Percentiles rank a stretch among this genome's conserved stretches.
Conservation (phyloP, 2,113 vertebrate species). For the Promerops cafer region DNA sequence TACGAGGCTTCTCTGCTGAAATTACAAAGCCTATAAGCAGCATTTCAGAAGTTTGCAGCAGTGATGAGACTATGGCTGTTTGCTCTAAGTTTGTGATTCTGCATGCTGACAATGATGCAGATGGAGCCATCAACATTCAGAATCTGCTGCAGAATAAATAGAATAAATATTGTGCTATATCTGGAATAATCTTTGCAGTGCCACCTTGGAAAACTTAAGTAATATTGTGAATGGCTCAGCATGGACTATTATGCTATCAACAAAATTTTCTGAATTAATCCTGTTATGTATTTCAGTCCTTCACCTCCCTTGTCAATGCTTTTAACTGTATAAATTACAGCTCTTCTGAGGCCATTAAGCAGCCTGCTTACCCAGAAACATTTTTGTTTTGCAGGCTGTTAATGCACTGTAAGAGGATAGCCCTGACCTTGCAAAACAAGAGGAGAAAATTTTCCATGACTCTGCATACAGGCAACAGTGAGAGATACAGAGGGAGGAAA, state of each 20-base stretch:
- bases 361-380: conserved; percentile 44
- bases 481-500: conserved; percentile 12
- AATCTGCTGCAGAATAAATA: conserved; percentile 46
- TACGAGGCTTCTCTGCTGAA: background rate
- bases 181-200: conserved; percentile 48
- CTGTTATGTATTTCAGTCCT: conserved; percentile 56
- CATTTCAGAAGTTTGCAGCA: background rate
- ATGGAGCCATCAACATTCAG: conserved; percentile 28
- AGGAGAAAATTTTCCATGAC: conserved; percentile 56
- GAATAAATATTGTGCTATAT: conserved; percentile 51
- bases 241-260: conserved; percentile 47
- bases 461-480: conserved; percentile 20
- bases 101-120: background rate
- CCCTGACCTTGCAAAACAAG: conserved; percentile 57
- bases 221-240: conserved; percentile 45
- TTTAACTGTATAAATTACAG: conserved; percentile 61
- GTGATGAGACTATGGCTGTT: background rate
- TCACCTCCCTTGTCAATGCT: conserved; percentile 39
- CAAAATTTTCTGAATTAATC: conserved; percentile 53
- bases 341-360: conserved; percentile 43
- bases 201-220: conserved; percentile 55
- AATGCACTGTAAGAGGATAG: conserved; percentile 62
- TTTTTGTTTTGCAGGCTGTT: conserved; percentile 43
- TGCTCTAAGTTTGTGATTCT: conserved; percentile 62
- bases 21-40: background rate